Evolutionary conservation across 2,797 vertebrate genomes (phyloP), one percentile per base, ranked within the genome.

Genomic region (Manis javanica): DNA sequence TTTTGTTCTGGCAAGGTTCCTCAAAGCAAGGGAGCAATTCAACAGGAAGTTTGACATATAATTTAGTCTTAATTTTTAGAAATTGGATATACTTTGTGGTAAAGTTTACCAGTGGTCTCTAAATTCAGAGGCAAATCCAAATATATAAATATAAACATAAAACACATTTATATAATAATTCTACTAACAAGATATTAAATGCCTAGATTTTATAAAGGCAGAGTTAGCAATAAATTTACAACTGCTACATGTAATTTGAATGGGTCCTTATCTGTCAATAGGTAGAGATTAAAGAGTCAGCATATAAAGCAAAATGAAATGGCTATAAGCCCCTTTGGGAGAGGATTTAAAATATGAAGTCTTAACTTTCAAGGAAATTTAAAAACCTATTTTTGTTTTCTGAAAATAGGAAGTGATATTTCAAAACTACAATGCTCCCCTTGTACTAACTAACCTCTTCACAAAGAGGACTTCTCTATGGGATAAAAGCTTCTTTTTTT

Each of bases 371-470:
- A 87, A 37, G 19, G 59, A 55, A 39, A 49, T 68, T 95, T 91
- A 2, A 91, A 95, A 92, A 86, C 61, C 29, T 79, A 84, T 77
- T 63, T 79, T 95, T 95, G n/a, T 90, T 91, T 95, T 68, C 86
- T 53, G 23, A 95, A 96, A 93, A 66, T 64, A 29, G 34, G 39
- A 94, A 90, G 61, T 51, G 5, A 87, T 64, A 75, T 95, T 97
- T 89, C 31, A 89, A 26, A 90, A 74, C 51, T 77, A 66, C 24
- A 93, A 69, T 77, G 46, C 24, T 86, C 24, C 77, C 51, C n/a
- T 96, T 96, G 34, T 87, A 97, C 85, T 53, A 93, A 51, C 16
- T 83, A 92, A n/a, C 3, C 15, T 93, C 49, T 89, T 93, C 97
- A 53, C 63, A 81, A 93, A 75, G 19, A 87, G 55, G 74, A 42